Percentiles rank a stretch among this genome's conserved stretches.
Conservation (phyloP, 2,888 invertebrate genomes). For the Eupeodes latifasciatus region DNA sequence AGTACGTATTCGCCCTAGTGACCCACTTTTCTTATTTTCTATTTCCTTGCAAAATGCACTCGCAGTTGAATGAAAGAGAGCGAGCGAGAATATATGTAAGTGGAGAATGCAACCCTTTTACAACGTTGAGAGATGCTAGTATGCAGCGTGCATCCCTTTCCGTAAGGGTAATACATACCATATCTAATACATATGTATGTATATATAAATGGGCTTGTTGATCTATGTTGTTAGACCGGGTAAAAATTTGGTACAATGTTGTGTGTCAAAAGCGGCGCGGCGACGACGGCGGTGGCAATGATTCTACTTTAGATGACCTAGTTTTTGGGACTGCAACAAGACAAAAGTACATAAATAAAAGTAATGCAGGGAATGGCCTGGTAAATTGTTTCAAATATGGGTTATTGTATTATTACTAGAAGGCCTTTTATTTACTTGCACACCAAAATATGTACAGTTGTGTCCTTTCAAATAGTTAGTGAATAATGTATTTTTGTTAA, state of each 20-base stretch:
- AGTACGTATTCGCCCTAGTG: conserved; percentile 70
- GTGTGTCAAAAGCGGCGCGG: conserved; percentile 33
- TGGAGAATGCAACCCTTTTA: conserved; percentile 59
- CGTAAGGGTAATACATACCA: background rate
- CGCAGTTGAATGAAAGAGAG: background rate
- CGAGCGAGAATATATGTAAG: conserved; percentile 17
- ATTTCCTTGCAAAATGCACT: conserved; percentile 48
- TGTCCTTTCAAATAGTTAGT: conserved; percentile 21
- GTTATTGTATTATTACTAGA: conserved; percentile 56
- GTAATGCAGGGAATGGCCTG: conserved; percentile 70
- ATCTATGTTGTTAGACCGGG: conserved; percentile 75
- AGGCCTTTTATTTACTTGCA: conserved; percentile 30
- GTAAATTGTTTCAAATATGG: conserved; percentile 58
- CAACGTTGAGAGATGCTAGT: conserved; percentile 18
- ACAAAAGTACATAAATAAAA: conserved; percentile 41
- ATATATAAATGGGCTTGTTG: conserved; percentile 53
- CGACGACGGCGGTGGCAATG: conserved; percentile 57
- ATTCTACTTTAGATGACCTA: conserved; percentile 78
- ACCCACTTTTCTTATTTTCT: conserved; percentile 62
- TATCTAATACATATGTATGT: background rate
- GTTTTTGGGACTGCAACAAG: conserved; percentile 60
- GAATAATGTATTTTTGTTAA: background rate
- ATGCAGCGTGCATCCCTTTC: conserved; percentile 47
- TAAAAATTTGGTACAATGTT: conserved; percentile 70
- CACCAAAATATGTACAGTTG: conserved; percentile 71